Evolutionary conservation across 35 echinoderm and acorn worm genomes (phyloP), one percentile per base, ranked within the genome.

Genomic region (Ptychodera flava): DNA sequence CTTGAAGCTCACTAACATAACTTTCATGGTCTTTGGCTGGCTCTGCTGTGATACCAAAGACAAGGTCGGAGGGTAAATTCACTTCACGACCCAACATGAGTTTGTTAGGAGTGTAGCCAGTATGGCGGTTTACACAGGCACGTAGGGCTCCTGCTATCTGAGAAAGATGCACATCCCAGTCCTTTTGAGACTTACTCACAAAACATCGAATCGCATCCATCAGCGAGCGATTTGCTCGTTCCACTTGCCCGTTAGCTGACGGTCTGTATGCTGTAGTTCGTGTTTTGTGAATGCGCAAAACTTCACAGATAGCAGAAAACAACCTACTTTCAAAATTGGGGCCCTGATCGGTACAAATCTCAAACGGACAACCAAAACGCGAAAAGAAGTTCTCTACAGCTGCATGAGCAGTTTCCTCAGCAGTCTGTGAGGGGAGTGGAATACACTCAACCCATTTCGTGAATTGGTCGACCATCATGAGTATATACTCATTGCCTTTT

Each of bases 391-490:
- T 28, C 80, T 79, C 16, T 30, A 91, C 78, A 15, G 78, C 77
- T 6, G 77, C 77, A 16, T 79, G 35, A 0, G 83, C 88, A 32
- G 80, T 82, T 22, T 32, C 31, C 84, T 89, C 79, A 22, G 88
- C 81, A 2, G 37, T 83, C 36, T 89, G 87, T 28, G 33, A 29
- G 36, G 79, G 79, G 1, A 89, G 14, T 15, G 87, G 87, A 30
- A 75, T 52, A 6, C 29, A 36, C 75, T 89, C 87, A 27, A 89
- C 38, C 87, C 87, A 89, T 37, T 89, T 89, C 1, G 87, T 89
- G 36, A 89, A 89, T 34, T 89, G 87, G 79, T 80, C 34, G 28
- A 89, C 79, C 0, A 89, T 31, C 87, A 89, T 89, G 28, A 89
- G 80, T 45, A 89, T 78, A 34, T 89, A 89, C 30, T 82, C 28